A percentile compares a stretch with the other conserved stretches of the same genome.
These are phyloP conservation scores for Sinosuthora webbiana DNA, from an alignment of 2,113 vertebrate genomes.

Conservation along the genomic window DNA sequence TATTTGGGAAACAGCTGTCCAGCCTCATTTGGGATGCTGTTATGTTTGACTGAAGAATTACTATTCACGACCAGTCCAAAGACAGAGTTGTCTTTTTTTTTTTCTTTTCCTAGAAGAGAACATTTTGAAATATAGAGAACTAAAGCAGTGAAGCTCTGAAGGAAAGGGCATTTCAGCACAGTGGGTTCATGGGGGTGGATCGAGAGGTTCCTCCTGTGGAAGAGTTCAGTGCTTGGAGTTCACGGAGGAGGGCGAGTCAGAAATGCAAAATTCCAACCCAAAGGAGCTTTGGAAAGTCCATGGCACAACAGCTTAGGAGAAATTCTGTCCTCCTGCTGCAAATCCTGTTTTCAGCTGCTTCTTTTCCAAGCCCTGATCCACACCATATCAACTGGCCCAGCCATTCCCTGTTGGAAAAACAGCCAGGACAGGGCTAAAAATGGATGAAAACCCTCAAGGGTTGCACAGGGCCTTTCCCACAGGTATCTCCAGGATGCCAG, in stretches of 20 bases:
- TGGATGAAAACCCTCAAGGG: neutral
- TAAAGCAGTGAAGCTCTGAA: neutral
- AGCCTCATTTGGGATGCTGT: neutral
- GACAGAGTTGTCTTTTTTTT: neutral
- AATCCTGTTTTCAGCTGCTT: neutral
- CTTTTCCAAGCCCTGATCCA: neutral
- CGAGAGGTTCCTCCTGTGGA: fast-evolving
- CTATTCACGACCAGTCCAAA: neutral
- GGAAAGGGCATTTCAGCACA: neutral
- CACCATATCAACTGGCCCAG: fast-evolving
- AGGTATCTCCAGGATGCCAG: neutral
- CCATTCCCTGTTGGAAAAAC: neutral
- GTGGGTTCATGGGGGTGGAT: neutral
- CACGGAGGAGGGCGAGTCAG: neutral
- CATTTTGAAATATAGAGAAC: neutral
- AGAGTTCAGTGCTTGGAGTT: neutral
- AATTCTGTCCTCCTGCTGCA: neutral
- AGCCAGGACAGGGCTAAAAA: neutral
- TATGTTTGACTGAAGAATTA: neutral
- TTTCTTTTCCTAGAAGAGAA: neutral
- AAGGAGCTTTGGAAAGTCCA: neutral
- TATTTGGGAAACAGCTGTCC: slow-evolving; percentile 46
- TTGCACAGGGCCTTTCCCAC: neutral
- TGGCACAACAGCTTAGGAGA: neutral
- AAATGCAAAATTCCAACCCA: neutral